phyloP scores from a whole-genome alignment of 2,888 invertebrate species.

The Campaea margaritaria region DNA sequence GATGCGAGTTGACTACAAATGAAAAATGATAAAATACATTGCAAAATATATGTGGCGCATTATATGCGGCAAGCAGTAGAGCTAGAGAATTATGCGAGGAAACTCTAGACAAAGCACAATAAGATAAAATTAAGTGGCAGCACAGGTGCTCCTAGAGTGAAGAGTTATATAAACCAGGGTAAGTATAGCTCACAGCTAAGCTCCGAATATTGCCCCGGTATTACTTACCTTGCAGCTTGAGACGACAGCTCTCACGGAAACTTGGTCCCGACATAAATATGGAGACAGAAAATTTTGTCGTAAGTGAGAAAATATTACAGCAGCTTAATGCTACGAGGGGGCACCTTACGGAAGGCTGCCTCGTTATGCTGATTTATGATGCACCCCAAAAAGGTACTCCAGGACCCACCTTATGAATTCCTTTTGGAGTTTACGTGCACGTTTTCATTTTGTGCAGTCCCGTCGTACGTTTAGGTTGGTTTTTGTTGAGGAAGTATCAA shows the following conservation, averaged over 20 bases:
- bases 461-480: conserved; percentile 38
- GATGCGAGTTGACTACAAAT: no score
- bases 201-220: conserved; percentile 48
- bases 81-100: neutral
- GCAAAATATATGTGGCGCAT: no score
- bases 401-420: conserved; percentile 69
- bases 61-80: no score
- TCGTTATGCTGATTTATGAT: conserved; percentile 83
- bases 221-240: conserved; percentile 62
- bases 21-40: no score
- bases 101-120: conserved; percentile 7
- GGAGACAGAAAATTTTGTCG: conserved; percentile 80
- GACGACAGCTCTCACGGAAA: conserved; percentile 70
- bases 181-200: conserved; percentile 37
- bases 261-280: conserved; percentile 72
- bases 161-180: conserved; percentile 39
- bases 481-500: conserved; percentile 27
- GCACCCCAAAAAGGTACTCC: conserved; percentile 70
- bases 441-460: conserved; percentile 45
- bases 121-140: conserved; percentile 13
- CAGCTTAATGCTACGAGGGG: conserved; percentile 79
- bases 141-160: conserved; percentile 36
- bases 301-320: conserved; percentile 84
- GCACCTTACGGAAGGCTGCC: conserved; percentile 77
- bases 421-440: conserved; percentile 63